Percentiles rank a stretch among this genome's conserved stretches.
Conservation (phyloP, 2,888 invertebrate species). For the Parasteatoda lunata region DNA sequence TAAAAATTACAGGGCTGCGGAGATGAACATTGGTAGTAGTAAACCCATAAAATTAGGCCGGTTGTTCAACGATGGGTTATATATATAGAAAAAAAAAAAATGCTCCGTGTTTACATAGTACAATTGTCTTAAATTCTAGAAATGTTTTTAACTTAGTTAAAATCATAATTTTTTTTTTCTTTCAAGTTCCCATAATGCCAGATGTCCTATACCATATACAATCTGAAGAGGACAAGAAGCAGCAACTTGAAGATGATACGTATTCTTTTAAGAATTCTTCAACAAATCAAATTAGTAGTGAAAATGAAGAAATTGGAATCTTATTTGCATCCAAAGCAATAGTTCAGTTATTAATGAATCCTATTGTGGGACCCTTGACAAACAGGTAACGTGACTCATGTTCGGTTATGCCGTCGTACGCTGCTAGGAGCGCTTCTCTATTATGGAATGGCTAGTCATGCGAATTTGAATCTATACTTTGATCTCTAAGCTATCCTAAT, state of each 20-base stretch:
- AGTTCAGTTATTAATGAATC: slow-evolving; percentile 85
- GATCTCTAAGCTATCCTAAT: not conserved
- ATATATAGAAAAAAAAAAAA: too few relatives aligned
- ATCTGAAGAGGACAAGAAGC: slow-evolving; percentile 6
- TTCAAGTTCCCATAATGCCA: slow-evolving; percentile 86
- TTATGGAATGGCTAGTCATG: too few relatives aligned
- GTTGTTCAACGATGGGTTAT: too few relatives aligned
- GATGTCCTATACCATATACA: slow-evolving; percentile 80
- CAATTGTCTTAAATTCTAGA: not conserved
- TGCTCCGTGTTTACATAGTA: too few relatives aligned
- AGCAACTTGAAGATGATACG: not conserved
- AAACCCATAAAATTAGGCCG: too few relatives aligned
- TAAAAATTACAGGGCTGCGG: too few relatives aligned
- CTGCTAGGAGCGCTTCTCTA: too few relatives aligned
- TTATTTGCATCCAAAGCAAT: slow-evolving; percentile 84
- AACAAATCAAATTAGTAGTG: slow-evolving; percentile 60
- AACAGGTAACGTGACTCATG: slow-evolving; percentile 73
- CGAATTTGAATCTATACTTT: not conserved
- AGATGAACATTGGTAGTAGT: too few relatives aligned
- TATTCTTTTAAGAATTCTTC: slow-evolving; percentile 5
- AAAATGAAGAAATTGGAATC: slow-evolving; percentile 74
- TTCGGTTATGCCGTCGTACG: too few relatives aligned
- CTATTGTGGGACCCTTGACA: slow-evolving; percentile 83
- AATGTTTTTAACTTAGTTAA: not conserved
- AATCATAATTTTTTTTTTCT: slow-evolving; percentile 37